These are phyloP conservation scores for Oreochromis tanganicae DNA, from an alignment of 2,113 vertebrate species.

Conservation along the genomic window DNA sequence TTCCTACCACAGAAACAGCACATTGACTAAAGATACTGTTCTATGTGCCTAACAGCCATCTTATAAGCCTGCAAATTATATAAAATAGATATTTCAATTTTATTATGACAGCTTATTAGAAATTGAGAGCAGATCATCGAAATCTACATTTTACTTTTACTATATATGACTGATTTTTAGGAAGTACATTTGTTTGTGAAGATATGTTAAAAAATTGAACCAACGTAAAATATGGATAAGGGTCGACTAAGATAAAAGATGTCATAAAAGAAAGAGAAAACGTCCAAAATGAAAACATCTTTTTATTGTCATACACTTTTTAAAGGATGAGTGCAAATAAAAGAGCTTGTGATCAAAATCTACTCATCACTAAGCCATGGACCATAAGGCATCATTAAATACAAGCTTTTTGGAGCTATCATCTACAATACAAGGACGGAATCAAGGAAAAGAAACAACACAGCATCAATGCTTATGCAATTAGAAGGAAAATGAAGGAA, in stretches of 20 bases:
- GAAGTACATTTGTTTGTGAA: neutral
- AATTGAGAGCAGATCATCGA: neutral
- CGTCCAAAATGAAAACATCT: constrained; percentile 74
- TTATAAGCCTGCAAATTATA: neutral
- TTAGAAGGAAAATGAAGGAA: constrained; percentile 54
- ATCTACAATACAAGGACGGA: constrained; percentile 70
- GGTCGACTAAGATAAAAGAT: constrained; percentile 44
- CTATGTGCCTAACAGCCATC: neutral
- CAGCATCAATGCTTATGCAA: constrained; percentile 61
- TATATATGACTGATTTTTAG: neutral
- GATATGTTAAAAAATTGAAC: constrained; percentile 19
- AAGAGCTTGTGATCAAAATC: constrained; percentile 70
- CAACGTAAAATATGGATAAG: constrained; percentile 67
- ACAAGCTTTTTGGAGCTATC: constrained; percentile 72
- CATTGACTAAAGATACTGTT: neutral
- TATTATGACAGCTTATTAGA: neutral
- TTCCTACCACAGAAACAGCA: neutral
- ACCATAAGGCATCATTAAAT: constrained; percentile 76
- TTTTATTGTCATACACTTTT: constrained; percentile 79
- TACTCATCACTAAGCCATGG: constrained; percentile 74
- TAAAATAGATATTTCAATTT: neutral
- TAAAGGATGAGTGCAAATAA: constrained; percentile 79
- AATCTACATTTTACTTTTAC: neutral
- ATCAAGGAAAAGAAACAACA: constrained; percentile 63
- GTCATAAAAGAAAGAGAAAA: constrained; percentile 70